Evolutionary conservation across 1,140 invertebrate genomes (phyloP), one percentile per base, ranked within the genome.

Genomic region (Magallana gigas): DNA sequence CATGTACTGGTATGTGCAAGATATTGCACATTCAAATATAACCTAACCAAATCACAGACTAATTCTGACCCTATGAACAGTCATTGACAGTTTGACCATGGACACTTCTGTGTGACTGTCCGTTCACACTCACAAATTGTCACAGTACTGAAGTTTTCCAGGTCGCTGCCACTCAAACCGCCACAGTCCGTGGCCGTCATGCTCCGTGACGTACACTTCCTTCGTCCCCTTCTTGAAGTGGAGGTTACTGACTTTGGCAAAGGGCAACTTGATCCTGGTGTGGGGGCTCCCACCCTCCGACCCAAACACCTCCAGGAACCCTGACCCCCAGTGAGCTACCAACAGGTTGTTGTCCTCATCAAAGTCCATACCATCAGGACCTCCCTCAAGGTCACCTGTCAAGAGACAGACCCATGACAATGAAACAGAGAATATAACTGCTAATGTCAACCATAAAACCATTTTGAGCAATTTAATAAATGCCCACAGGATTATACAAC

Each of bases 321-420:
- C 89, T 59, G 89, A 86, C 3, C 93, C 93, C 91, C 92, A 92
- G 84, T 94, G 92, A 48, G 93, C 92, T 1, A 93, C 93, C 60
- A 94, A 85, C 11, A 94, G 84, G 83, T 94, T 93, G 62, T 90
- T 90, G 7, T 91, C 89, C 60, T 91, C 91, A 91, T 94, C 93
- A 92, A 94, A 93, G 85, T 94, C 93, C 93, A 94, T 93, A 0
- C 93, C 93, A 90, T 94, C 93, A 81, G 93, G 91, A 9, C 93
- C 93, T 59, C 92, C 92, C 62, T 91, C 91, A 18, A 90, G 88
- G 56, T 91, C 88, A 59, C 92, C 92, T 94, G 87, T 48, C 36
- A 48, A 48, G 36, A 48, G 36, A 48, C 36, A 48, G 36, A 48
- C 36, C 5, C 36, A 48, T 48, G 36, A 48, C 36, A 48, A 48